These are phyloP conservation scores for Silurus glanis DNA, from an alignment of 2,113 vertebrate species.

Conservation along the genomic window DNA sequence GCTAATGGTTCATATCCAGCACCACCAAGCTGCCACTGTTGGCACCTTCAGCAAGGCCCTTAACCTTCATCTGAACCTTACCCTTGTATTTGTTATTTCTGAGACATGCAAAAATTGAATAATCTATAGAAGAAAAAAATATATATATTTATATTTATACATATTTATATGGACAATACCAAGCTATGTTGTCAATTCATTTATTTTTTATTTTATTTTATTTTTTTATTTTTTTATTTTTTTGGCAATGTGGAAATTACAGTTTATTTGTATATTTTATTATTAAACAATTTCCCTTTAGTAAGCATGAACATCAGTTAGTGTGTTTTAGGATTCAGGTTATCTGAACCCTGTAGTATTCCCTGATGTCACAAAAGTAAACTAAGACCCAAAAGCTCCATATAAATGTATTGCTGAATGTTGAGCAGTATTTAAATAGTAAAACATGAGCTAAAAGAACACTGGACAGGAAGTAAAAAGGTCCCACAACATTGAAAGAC, in stretches of 20 bases:
- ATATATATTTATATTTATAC: no score
- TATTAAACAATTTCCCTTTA: background rate
- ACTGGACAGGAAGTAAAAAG: background rate
- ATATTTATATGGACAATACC: background rate
- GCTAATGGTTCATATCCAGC: no score
- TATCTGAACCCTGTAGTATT: background rate
- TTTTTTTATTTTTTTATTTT: no score
- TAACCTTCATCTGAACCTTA: no score
- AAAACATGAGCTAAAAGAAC: background rate
- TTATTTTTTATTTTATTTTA: no score
- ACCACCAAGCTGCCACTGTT: no score
- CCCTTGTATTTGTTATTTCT: background rate
- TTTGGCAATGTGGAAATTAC: background rate
- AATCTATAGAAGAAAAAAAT: background rate
- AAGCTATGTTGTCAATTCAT: background rate
- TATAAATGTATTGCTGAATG: constrained; percentile 14
- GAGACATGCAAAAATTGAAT: background rate
- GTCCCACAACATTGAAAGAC: background rate
- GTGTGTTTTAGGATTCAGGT: background rate
- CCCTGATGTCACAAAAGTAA: background rate
- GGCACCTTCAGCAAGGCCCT: no score
- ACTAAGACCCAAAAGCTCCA: constrained; percentile 4
- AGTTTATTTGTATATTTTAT: background rate
- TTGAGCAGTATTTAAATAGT: constrained; percentile 12
- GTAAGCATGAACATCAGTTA: background rate